These are phyloP conservation scores for Abrostola tripartita DNA, from an alignment of 2,888 invertebrate species.

Conservation along the genomic window DNA sequence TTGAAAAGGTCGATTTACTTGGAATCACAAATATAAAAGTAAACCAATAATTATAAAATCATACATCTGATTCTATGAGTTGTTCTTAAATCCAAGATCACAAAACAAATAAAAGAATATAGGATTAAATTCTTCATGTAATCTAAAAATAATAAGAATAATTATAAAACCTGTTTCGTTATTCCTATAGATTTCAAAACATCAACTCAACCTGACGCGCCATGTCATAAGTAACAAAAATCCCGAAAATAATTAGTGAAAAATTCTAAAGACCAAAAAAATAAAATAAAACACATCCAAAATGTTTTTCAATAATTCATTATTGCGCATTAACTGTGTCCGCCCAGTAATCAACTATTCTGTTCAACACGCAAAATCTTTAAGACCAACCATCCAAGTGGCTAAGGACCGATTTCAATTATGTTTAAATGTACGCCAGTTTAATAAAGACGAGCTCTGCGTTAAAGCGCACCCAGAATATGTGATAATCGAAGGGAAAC, in stretches of 20 bases:
- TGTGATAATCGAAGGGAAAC: conserved; percentile 78
- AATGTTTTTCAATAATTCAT: conserved; percentile 17
- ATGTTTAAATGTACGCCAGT: conserved; percentile 72
- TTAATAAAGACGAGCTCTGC: conserved; percentile 73
- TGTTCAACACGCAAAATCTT: conserved; percentile 60
- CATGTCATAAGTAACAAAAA: conserved; percentile 5
- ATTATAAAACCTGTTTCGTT: too few relatives aligned
- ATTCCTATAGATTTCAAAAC: not conserved
- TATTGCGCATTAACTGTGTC: conserved; percentile 20
- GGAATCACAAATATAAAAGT: too few relatives aligned
- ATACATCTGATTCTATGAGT: too few relatives aligned
- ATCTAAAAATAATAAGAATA: too few relatives aligned
- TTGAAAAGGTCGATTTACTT: too few relatives aligned
- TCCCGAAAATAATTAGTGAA: too few relatives aligned
- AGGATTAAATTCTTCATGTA: too few relatives aligned
- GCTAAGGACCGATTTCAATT: conserved; percentile 75
- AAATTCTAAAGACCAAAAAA: not conserved
- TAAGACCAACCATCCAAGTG: conserved; percentile 71
- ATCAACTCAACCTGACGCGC: conserved; percentile 21
- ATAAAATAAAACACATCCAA: conserved; percentile 18
- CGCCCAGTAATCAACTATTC: conserved; percentile 52
- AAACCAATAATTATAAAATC: too few relatives aligned
- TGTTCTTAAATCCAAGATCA: too few relatives aligned
- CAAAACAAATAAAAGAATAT: too few relatives aligned
- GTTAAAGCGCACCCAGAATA: conserved; percentile 77